Evolutionary conservation across 2,113 vertebrate genomes (phyloP).

Genomic region (Mus musculus): GRCm39 chr11:85447001-85447500

Average conservation of each 20-base stretch:
- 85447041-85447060: constrained; percentile 76
- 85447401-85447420: background rate
- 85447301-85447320: background rate
- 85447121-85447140: constrained; percentile 62
- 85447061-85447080: constrained; percentile 68
- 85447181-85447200: constrained; percentile 21
- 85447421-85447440: too few relatives aligned
- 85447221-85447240: constrained; percentile 1
- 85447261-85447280: background rate
- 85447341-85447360: background rate
- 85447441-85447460: background rate
- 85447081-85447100: constrained; percentile 70
- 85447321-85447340: background rate
- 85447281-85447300: background rate
- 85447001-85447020: constrained; percentile 82
- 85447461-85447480: background rate
- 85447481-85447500: background rate
- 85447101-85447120: constrained; percentile 60
- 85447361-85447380: background rate
- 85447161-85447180: constrained; percentile 57
- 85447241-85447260: background rate
- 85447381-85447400: background rate
- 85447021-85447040: constrained; percentile 79
- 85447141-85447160: constrained; percentile 74
- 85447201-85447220: background rate